A percentile compares a stretch with the other conserved stretches of the same genome.
Conservation (phyloP, 2,888 invertebrate species). For the Oxyteleia sp. region DNA sequence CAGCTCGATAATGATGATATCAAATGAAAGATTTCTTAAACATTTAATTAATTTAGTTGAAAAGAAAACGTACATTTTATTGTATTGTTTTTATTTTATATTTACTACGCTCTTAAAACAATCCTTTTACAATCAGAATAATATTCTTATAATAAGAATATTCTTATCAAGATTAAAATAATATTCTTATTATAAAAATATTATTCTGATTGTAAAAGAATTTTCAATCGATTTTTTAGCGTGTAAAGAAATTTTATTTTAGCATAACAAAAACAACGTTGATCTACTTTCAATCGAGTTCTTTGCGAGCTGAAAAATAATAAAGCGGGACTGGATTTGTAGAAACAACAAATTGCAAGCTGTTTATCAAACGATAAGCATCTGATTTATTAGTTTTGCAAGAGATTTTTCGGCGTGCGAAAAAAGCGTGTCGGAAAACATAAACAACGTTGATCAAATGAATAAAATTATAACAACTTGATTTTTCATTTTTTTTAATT, state of each 20-base stretch:
- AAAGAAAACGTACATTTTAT: too few species aligned
- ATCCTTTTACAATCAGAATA: too few species aligned
- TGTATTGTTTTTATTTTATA: too few species aligned
- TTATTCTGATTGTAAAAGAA: too few species aligned
- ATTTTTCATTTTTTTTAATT: neutral
- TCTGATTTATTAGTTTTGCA: constrained; percentile 13
- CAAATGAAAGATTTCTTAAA: too few species aligned
- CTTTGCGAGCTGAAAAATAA: neutral
- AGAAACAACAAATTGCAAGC: constrained; percentile 5
- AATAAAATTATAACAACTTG: constrained; percentile 23
- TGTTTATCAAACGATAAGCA: constrained; percentile 21
- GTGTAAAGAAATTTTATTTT: neutral
- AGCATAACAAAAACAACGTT: neutral
- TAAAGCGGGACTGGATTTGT: neutral
- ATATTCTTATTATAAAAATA: too few species aligned
- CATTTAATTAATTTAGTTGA: too few species aligned
- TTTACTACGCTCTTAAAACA: too few species aligned
- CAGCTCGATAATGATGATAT: too few species aligned
- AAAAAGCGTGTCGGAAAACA: constrained; percentile 3
- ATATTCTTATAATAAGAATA: too few species aligned
- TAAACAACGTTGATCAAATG: constrained; percentile 18
- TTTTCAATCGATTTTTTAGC: too few species aligned
- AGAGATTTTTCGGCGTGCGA: neutral
- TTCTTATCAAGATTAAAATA: too few species aligned
- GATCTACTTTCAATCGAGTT: neutral